Evolutionary conservation across 2,797 vertebrate species (phyloP).

Genomic region (Malacoctenus gilli): DNA sequence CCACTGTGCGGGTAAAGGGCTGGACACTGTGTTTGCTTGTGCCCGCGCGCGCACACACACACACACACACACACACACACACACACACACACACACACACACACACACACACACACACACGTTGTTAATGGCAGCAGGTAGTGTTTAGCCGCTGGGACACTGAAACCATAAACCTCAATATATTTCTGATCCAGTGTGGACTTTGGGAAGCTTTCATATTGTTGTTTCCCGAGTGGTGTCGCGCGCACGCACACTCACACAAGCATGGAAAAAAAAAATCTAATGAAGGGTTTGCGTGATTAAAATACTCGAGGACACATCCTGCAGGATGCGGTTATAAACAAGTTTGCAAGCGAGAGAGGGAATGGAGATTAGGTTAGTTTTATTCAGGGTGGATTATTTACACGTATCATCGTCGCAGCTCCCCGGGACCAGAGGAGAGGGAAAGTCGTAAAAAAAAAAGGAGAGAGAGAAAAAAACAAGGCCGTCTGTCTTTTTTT

Average conservation of each 20-base stretch:
- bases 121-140: constrained; percentile 54
- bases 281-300: constrained; percentile 42
- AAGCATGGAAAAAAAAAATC: background rate
- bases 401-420: background rate
- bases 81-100: too few species aligned
- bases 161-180: constrained; percentile 52
- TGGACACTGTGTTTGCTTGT: background rate
- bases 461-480: background rate
- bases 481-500: constrained; percentile 4
- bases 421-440: too few species aligned
- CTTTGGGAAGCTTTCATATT: constrained; percentile 32
- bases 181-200: constrained; percentile 32
- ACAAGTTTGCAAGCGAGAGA: background rate
- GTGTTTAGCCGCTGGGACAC: constrained; percentile 42
- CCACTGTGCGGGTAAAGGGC: constrained; percentile 34
- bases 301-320: constrained; percentile 39
- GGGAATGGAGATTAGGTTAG: background rate
- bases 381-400: constrained; percentile 6
- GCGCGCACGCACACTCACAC: background rate
- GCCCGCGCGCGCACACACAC: too few species aligned
- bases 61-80: too few species aligned
- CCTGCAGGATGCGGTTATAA: constrained; percentile 25
- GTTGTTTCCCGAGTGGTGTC: constrained; percentile 34
- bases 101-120: too few species aligned
- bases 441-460: background rate